A percentile compares a stretch with the other conserved stretches of the same genome.
These are phyloP conservation scores for Trichonephila clavipes DNA, from an alignment of 1,140 invertebrate species.

Conservation along the genomic window DNA sequence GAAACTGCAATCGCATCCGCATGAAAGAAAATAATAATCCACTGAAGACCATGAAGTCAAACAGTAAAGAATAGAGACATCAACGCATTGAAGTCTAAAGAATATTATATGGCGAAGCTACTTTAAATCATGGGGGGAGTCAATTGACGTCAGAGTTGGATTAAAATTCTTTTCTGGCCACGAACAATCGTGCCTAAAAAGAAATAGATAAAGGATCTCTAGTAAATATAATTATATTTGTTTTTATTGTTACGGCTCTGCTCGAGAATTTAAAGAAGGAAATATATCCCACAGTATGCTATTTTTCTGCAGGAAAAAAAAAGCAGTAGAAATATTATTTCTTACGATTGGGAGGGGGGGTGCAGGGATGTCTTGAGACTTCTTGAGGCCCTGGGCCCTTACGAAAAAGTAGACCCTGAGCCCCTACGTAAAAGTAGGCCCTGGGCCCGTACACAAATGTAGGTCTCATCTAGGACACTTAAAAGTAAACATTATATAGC, in stretches of 20 bases:
- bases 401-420: no score
- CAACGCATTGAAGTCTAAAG: not conserved
- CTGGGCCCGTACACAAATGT: no score
- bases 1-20: not conserved
- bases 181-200: not conserved
- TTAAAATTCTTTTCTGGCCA: constrained; percentile 42
- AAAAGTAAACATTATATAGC: no score
- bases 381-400: no score
- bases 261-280: not conserved
- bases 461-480: no score
- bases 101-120: not conserved
- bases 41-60: not conserved
- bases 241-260: not conserved
- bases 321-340: no score
- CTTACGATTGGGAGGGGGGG: no score
- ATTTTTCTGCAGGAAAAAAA: not conserved
- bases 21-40: not conserved
- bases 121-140: not conserved
- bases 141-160: not conserved
- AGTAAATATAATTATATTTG: not conserved
- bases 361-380: no score
- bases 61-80: not conserved
- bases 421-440: no score
- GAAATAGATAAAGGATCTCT: not conserved
- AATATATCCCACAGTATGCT: not conserved